These are phyloP conservation scores for Sialis fuliginosa DNA, from an alignment of 2,888 invertebrate species.

Conservation along the genomic window DNA sequence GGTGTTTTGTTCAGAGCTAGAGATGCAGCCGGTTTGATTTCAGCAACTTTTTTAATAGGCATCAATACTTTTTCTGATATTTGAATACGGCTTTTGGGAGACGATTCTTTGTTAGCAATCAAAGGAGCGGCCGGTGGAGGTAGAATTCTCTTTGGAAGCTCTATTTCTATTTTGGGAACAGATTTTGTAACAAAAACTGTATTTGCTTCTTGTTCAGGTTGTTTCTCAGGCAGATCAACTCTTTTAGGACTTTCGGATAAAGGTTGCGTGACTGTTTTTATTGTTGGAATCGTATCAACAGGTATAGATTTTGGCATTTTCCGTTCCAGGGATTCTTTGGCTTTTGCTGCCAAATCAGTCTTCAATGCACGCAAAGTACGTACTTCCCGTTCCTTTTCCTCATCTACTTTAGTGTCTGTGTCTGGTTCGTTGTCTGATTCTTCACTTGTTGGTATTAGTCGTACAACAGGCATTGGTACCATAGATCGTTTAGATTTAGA, in stretches of 20 bases:
- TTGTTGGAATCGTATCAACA: slow-evolving; percentile 20
- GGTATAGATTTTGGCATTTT: slow-evolving; percentile 28
- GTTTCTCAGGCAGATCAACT: background rate
- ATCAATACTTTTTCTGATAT: slow-evolving; percentile 2
- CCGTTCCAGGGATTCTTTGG: slow-evolving; percentile 47
- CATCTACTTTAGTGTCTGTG: slow-evolving; percentile 31
- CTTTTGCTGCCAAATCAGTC: slow-evolving; percentile 48
- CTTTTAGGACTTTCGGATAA: slow-evolving; percentile 2
- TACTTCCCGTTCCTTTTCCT: slow-evolving; percentile 47
- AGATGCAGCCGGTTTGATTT: background rate
- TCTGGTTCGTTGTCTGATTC: slow-evolving; percentile 29
- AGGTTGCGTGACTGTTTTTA: slow-evolving; percentile 10
- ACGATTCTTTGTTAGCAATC: background rate
- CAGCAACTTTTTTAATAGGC: slow-evolving; percentile 3
- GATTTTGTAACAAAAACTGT: slow-evolving; percentile 4
- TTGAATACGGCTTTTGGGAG: slow-evolving; percentile 4
- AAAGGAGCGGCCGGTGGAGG: background rate
- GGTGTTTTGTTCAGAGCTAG: background rate
- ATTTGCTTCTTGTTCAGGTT: slow-evolving; percentile 4
- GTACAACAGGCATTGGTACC: slow-evolving; percentile 31
- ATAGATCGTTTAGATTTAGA: slow-evolving; percentile 18
- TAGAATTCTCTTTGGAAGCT: slow-evolving; percentile 2
- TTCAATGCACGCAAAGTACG: slow-evolving; percentile 46
- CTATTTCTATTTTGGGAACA: slow-evolving; percentile 4
- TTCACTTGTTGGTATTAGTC: slow-evolving; percentile 39